These are phyloP conservation scores for Gobio occitaniae DNA, from an alignment of 2,797 vertebrate species.

Conservation along the genomic window DNA sequence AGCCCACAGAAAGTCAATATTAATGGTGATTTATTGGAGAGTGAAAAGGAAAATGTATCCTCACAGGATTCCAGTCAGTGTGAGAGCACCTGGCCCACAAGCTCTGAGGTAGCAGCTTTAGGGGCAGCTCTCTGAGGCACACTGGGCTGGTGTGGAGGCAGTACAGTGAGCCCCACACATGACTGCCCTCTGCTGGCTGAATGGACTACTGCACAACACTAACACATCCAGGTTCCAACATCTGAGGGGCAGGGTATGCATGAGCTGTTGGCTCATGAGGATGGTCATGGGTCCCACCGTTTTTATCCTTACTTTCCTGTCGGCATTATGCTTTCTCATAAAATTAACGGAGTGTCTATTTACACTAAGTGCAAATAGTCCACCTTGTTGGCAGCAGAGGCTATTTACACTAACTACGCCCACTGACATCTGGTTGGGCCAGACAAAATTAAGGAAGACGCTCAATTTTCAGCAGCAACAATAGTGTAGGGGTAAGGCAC, in stretches of 20 bases:
- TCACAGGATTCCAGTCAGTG: conserved; percentile 92
- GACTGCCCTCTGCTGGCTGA: conserved; percentile 90
- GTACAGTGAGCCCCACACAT: conserved; percentile 82
- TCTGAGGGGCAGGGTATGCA: neutral
- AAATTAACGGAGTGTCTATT: too few relatives aligned
- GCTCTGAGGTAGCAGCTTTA: conserved; percentile 87
- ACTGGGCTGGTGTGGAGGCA: conserved; percentile 85
- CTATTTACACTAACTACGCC: too few relatives aligned
- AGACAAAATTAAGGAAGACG: too few relatives aligned
- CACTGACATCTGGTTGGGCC: too few relatives aligned
- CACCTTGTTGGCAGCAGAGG: too few relatives aligned
- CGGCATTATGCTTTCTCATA: neutral
- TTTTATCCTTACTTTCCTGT: neutral
- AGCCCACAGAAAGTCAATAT: conserved; percentile 43
- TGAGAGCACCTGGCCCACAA: conserved; percentile 90
- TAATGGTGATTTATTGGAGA: conserved; percentile 44
- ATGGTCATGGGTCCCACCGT: neutral
- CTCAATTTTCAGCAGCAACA: too few relatives aligned
- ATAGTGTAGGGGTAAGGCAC: too few relatives aligned
- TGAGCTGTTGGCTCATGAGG: too few relatives aligned
- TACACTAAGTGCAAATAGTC: too few relatives aligned
- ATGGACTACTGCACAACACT: conserved; percentile 63
- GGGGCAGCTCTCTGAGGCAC: conserved; percentile 86
- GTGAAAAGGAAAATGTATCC: conserved; percentile 59
- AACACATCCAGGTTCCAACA: neutral